Conservation (phyloP, 2,113 vertebrate genomes). For the Dipodomys ordii region DNA sequence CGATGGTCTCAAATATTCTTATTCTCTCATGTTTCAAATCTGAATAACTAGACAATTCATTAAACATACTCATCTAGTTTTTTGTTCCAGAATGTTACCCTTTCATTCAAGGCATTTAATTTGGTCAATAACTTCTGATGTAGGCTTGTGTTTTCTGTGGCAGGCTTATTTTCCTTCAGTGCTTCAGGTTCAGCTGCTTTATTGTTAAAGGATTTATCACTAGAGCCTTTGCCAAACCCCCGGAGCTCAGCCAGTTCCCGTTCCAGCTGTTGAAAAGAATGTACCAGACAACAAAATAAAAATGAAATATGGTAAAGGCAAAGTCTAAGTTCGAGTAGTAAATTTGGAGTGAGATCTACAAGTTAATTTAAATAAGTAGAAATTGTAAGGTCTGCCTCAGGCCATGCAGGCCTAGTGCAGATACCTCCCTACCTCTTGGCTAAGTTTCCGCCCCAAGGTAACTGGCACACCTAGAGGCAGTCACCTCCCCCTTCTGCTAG, state of each 20-base stretch:
- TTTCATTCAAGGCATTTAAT: constrained; percentile 85
- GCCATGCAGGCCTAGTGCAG: too few relatives aligned
- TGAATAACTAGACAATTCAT: constrained; percentile 46
- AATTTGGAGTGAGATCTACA: constrained; percentile 16
- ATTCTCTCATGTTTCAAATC: constrained; percentile 19
- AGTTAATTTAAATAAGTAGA: constrained; percentile 46
- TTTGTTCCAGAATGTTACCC: constrained; percentile 86
- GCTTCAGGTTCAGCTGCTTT: constrained; percentile 60
- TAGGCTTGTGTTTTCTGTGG: constrained; percentile 67
- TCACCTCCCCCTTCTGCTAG: too few relatives aligned
- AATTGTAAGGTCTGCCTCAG: too few relatives aligned
- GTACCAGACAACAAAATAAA: constrained; percentile 40
- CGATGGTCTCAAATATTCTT: background rate
- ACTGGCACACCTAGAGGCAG: too few relatives aligned
- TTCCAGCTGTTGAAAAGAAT: constrained; percentile 86
- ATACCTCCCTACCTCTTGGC: too few relatives aligned
- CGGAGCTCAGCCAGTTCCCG: constrained; percentile 82
- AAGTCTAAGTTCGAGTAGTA: background rate
- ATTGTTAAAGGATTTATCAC: background rate
- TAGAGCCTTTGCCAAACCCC: constrained; percentile 67
- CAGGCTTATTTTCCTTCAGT: constrained; percentile 59
- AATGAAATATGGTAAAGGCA: background rate
- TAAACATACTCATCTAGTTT: constrained; percentile 87
- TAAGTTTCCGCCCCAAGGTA: too few relatives aligned
- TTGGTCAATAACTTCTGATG: constrained; percentile 86